Evolutionary conservation across 2,113 vertebrate genomes (phyloP).

Genomic region (Gallinago media): DNA sequence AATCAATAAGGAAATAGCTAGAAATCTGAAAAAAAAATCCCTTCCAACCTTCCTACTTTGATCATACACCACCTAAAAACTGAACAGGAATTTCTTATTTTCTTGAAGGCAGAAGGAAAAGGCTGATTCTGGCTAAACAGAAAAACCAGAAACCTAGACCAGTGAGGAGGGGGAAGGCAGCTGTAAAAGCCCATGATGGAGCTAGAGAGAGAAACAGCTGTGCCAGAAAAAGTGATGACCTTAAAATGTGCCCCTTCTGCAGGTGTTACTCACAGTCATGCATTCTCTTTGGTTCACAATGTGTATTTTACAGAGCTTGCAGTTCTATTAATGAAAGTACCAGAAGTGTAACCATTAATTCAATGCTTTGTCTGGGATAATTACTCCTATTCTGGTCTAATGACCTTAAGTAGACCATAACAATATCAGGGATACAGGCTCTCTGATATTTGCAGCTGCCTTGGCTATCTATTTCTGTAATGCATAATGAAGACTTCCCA

Average conservation of each 20-base stretch:
- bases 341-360: neutral
- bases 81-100: neutral
- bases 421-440: neutral
- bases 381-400: neutral
- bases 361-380: neutral
- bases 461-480: neutral
- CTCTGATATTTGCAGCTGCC: neutral
- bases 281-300: neutral
- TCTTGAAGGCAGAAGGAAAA: neutral
- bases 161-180: neutral
- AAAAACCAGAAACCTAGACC: neutral
- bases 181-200: neutral
- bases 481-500: neutral
- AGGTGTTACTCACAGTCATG: neutral
- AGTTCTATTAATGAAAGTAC: neutral
- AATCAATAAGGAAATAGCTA: neutral
- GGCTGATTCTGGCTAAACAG: neutral
- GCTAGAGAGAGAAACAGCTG: neutral
- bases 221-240: neutral
- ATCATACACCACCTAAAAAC: neutral
- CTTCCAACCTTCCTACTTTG: neutral
- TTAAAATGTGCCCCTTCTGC: neutral
- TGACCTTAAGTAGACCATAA: neutral
- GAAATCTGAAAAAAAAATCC: neutral
- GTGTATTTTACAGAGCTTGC: neutral